A percentile compares a stretch with the other conserved stretches of the same genome.
Conservation (phyloP, 2,113 vertebrate genomes). For the Zapus hudsonius region DNA sequence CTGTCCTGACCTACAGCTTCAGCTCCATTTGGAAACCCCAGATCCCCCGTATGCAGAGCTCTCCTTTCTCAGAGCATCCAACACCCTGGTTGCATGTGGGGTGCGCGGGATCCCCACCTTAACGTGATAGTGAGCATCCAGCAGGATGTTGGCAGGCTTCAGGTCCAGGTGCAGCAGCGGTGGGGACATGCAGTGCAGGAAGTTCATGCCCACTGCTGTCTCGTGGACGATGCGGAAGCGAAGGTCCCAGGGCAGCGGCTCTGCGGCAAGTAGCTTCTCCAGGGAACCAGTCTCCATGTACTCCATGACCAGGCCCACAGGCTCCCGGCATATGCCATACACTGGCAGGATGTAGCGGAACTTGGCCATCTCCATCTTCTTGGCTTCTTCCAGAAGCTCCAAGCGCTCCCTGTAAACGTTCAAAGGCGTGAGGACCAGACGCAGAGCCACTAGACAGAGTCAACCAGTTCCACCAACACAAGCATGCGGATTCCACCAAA, state of each 20-base stretch:
- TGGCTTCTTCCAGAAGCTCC: slow-evolving; percentile 95
- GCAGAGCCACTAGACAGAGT: accelerated
- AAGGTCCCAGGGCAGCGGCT: slow-evolving; percentile 95
- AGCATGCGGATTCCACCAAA: accelerated
- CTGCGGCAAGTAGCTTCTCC: slow-evolving; percentile 93
- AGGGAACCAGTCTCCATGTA: slow-evolving; percentile 98
- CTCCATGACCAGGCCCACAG: slow-evolving; percentile 97
- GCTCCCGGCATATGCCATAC: slow-evolving; percentile 96
- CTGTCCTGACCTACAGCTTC: too few relatives aligned
- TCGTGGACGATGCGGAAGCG: slow-evolving; percentile 97
- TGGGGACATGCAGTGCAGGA: slow-evolving; percentile 97
- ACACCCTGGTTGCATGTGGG: background rate
- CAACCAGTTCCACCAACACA: accelerated
- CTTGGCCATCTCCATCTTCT: slow-evolving; percentile 99
- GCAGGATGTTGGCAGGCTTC: slow-evolving; percentile 97
- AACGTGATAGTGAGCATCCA: slow-evolving; percentile 97
- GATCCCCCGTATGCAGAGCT: background rate
- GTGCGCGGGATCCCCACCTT: slow-evolving; percentile 85
- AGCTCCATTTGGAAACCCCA: background rate
- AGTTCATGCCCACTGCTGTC: slow-evolving; percentile 98
- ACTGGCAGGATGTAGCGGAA: slow-evolving; percentile 97
- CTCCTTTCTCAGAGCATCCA: accelerated
- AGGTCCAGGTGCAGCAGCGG: slow-evolving; percentile 97
- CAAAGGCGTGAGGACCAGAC: background rate
- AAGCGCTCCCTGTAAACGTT: slow-evolving; percentile 89